Conservation (phyloP, 2,113 vertebrate species). For the Nothobranchius kuhntae region DNA sequence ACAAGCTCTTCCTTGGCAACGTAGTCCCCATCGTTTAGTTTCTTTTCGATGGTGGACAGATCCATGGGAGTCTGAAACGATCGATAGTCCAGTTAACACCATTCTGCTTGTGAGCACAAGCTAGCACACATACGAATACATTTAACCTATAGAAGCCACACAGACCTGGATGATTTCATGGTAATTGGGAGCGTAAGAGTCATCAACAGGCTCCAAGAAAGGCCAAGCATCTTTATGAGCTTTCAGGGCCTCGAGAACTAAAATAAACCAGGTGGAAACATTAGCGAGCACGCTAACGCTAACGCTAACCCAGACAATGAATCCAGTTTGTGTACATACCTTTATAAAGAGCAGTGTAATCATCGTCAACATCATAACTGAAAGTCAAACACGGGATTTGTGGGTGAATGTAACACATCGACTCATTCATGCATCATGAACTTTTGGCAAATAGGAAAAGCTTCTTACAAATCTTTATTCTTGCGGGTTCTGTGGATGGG, state of each 20-base stretch:
- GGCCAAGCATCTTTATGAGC: constrained; percentile 98
- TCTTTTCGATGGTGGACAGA: constrained; percentile 95
- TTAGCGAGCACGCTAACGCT: no score
- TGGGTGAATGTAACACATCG: not conserved
- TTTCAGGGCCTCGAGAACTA: constrained; percentile 93
- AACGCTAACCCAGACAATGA: not conserved
- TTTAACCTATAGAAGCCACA: not conserved
- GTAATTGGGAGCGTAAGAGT: constrained; percentile 95
- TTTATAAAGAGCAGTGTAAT: constrained; percentile 97
- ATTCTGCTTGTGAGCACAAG: not conserved
- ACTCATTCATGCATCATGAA: not conserved
- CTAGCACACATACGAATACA: not conserved
- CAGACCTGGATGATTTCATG: constrained; percentile 95
- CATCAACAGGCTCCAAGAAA: constrained; percentile 96
- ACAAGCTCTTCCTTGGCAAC: constrained; percentile 94
- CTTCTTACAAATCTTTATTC: constrained; percentile 89
- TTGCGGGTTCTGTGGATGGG: constrained; percentile 82
- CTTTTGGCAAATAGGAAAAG: not conserved
- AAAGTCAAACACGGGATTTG: constrained; percentile 33
- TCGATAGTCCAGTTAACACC: not conserved
- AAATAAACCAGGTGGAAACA: not conserved
- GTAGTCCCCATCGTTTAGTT: constrained; percentile 91
- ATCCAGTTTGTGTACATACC: constrained; percentile 71
- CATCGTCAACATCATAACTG: constrained; percentile 95
- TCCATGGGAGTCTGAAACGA: constrained; percentile 92